Evolutionary conservation across 35 echinoderm and acorn worm genomes (phyloP).

Genomic region (Apostichopus parvimensis): DNA sequence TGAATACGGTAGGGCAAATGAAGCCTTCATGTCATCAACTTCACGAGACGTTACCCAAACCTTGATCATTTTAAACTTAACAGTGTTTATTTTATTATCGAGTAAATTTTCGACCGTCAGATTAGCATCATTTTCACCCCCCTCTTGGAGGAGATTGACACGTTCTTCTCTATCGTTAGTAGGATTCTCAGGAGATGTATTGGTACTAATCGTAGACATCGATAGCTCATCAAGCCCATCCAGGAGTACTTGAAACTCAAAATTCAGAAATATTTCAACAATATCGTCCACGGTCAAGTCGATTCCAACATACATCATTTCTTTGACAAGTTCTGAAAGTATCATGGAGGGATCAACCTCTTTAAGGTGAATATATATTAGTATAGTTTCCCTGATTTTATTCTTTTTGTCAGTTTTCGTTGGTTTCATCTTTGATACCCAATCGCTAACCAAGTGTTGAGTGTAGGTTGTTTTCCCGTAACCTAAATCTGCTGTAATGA

Average conservation of each 20-base stretch:
- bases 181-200: not conserved
- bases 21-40: conserved; percentile 16
- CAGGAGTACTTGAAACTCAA: not conserved
- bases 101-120: not conserved
- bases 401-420: not conserved
- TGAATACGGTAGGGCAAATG: not conserved
- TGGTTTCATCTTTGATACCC: not conserved
- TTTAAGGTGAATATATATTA: conserved; percentile 33
- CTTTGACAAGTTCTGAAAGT: not conserved
- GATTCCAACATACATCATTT: not conserved
- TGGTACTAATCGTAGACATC: not conserved
- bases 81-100: not conserved
- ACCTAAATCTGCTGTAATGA: conserved; percentile 13
- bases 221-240: conserved; percentile 20
- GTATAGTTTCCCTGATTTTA: not conserved
- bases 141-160: too few relatives aligned
- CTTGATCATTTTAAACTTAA: not conserved
- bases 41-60: conserved; percentile 45
- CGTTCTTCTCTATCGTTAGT: not conserved
- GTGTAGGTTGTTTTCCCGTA: conserved; percentile 37
- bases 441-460: not conserved
- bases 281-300: not conserved
- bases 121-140: too few relatives aligned
- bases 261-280: not conserved
- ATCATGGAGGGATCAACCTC: not conserved